Evolutionary conservation across 2,113 vertebrate species (phyloP), one percentile per base, ranked within the genome.

Genomic region (Sardina pilchardus): DNA sequence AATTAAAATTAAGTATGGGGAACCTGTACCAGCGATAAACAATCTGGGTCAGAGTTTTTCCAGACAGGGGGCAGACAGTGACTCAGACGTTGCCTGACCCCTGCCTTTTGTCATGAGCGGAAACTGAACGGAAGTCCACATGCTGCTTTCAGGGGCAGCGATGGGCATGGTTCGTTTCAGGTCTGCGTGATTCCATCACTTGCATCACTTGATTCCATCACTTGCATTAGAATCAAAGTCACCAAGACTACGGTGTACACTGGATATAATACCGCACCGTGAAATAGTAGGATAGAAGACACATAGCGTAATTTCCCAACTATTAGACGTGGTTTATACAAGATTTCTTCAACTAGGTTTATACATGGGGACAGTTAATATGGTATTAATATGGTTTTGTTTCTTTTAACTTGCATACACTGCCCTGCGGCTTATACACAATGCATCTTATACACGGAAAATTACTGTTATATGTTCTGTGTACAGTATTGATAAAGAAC

Each of bases 121-220:
- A 36, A 34, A 34, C 71, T 36, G 71, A 12, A 16, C 14, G 9
- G 36, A 14, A 45, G 43, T 45, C 26, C 26, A 48, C 17, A 34
- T 71, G 45, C 42, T 59, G 26, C 8, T 1, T 39, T 6, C 7
- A n/a, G 42, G 85, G 10, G 44, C n/a, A 30, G 8, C 45, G 81
- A 10, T 82, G 26, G 26, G 59, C 50, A 26, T 10, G 17, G 14
- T 48, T 36, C n/a, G 26, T 39, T n/a, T 81, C 47, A 50, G 56
- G 26, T 21, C 21, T 7, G 6, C 4, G 44, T 50, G 80, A 4
- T 71, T 17, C 36, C 81, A 63, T 39, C 87, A 86, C 88, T 80
- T 7, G 44, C 5, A 34, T n/a, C n/a, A n/a, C n/a, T n/a, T n/a
- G n/a, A n/a, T 84, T 85, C 36, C 81, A 63, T 39, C 87, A 86